Percentiles rank a stretch among this genome's conserved stretches.
Evolutionary conservation across 2,888 invertebrate species (phyloP).

Genomic region (Lissocephala sabroskyi): DNA sequence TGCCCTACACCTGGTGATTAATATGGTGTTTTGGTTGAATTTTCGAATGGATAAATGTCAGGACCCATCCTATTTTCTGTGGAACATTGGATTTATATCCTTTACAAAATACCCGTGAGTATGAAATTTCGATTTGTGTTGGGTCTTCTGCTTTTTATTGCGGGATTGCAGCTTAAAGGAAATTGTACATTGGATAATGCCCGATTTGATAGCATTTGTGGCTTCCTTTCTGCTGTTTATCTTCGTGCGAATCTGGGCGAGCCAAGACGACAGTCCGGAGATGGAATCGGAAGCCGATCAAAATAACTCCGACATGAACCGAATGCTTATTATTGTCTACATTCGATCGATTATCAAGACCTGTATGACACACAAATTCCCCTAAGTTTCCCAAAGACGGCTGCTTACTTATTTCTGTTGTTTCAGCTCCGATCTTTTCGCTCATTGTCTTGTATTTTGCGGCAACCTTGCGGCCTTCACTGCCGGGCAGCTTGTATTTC

Average conservation of each 20-base stretch:
- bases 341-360: constrained; percentile 31
- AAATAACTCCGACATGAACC: constrained; percentile 27
- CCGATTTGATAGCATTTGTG: constrained; percentile 28
- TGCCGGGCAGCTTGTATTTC: constrained; percentile 87
- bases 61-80: constrained; percentile 8
- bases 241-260: constrained; percentile 9
- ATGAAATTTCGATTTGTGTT: neutral
- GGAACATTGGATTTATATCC: constrained; percentile 30
- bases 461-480: constrained; percentile 81
- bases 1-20: constrained; percentile 19
- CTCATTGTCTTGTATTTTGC: constrained; percentile 34
- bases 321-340: constrained; percentile 36
- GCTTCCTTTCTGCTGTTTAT: constrained; percentile 19
- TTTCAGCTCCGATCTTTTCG: constrained; percentile 39
- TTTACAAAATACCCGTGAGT: constrained; percentile 27
- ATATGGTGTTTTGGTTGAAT: constrained; percentile 12
- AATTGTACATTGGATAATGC: constrained; percentile 31
- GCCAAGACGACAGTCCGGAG: neutral
- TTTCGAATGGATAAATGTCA: neutral
- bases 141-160: neutral
- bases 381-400: too few relatives aligned
- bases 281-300: neutral
- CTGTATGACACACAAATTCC: constrained; percentile 25
- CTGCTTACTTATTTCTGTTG: neutral
- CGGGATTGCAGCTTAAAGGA: constrained; percentile 13